Evolutionary conservation across 2,888 invertebrate genomes (phyloP).

Genomic region (Chloromyia formosa): DNA sequence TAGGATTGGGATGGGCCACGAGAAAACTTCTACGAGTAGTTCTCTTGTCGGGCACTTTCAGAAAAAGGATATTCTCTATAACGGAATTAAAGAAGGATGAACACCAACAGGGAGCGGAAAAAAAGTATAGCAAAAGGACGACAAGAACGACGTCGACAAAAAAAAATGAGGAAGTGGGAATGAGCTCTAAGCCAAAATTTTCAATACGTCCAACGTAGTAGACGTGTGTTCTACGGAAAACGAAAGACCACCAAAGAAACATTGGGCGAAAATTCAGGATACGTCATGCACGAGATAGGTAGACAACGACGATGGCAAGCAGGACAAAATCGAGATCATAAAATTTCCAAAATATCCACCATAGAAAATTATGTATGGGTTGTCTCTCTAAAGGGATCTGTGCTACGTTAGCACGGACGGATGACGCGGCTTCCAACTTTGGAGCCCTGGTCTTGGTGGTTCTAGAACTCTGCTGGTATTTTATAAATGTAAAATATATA

Average conservation of each 20-base stretch:
- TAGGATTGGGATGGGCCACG: conserved; percentile 33
- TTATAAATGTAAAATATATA: neutral
- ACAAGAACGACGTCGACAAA: too few relatives aligned
- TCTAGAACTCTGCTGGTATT: neutral
- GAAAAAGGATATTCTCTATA: conserved; percentile 1
- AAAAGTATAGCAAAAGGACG: too few relatives aligned
- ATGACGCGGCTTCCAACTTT: too few relatives aligned
- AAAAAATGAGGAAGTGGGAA: too few relatives aligned
- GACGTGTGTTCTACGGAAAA: too few relatives aligned
- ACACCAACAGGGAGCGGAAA: neutral
- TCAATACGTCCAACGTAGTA: too few relatives aligned
- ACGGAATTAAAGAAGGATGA: conserved; percentile 7
- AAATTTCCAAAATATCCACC: neutral
- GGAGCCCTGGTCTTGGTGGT: too few relatives aligned
- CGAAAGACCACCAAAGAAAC: neutral
- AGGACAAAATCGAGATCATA: neutral
- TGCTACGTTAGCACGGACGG: too few relatives aligned
- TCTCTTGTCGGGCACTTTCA: neutral
- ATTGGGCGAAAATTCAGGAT: neutral
- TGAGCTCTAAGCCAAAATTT: neutral
- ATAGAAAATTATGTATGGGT: conserved; percentile 2
- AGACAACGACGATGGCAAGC: neutral
- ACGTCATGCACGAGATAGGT: neutral
- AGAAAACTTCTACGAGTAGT: neutral
- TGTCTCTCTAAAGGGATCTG: neutral